Evolutionary conservation across 2,888 invertebrate genomes (phyloP).

Genomic region (Sinodicranocentrus sp.): DNA sequence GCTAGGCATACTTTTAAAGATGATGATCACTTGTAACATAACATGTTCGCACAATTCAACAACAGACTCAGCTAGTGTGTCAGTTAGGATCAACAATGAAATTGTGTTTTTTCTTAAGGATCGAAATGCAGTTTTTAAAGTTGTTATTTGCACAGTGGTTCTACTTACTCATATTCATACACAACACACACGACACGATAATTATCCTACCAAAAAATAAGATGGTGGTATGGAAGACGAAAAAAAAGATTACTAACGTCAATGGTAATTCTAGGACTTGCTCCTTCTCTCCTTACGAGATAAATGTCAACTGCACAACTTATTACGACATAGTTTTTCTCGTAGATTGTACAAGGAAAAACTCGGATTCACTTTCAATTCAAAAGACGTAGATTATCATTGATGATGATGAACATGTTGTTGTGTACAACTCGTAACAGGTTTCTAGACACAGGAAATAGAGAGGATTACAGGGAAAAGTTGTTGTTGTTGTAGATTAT

Average conservation of each 20-base stretch:
- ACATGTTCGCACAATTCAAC: background rate
- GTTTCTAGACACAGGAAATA: background rate
- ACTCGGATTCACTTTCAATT: conserved; percentile 50
- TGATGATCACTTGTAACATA: background rate
- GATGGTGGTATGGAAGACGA: too few relatives aligned
- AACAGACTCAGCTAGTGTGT: background rate
- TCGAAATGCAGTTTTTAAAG: conserved; percentile 11
- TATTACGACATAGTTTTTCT: conserved; percentile 16
- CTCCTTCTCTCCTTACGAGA: background rate
- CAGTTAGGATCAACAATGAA: conserved; percentile 28
- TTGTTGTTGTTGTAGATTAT: background rate
- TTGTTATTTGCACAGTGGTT: background rate
- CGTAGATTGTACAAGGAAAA: background rate
- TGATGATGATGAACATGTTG: background rate
- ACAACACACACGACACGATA: background rate
- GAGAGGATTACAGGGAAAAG: background rate
- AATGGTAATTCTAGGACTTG: background rate
- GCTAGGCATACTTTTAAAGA: background rate
- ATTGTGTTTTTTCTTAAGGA: conserved; percentile 9
- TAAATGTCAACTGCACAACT: conserved; percentile 46
- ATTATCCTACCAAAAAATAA: background rate
- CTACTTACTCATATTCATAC: background rate
- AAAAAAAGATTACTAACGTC: background rate
- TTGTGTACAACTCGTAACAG: conserved; percentile 3
- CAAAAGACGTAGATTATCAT: background rate